Base-by-base conservation (phyloP, 2,888 invertebrate species). In the Patella caerulea region DNA sequence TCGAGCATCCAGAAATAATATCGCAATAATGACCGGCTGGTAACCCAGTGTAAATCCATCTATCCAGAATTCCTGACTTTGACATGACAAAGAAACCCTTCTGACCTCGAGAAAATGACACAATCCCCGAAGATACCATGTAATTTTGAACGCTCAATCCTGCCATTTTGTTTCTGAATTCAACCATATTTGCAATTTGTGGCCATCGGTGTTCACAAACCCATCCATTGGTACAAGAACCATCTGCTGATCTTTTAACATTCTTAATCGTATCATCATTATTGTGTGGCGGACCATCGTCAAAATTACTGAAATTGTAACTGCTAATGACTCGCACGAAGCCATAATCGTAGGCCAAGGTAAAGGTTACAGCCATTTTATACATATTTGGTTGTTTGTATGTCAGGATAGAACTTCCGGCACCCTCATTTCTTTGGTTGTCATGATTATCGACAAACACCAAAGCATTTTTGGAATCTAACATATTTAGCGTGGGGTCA, bases 381-480 rank as follows among this genome's bases (percentile, higher is more conserved):
- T 92, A 92, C 53, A 85, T 79, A 53, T 81, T 76, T 24, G 85
- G 82, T 9, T 80, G 76, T 77, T 84, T 79, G 79, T 82, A 83
- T 2, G 87, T 88, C 2, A 88, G 72, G 59, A 86, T 76, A 45
- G 74, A 77, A 0, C 82, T 83, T 17, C 86, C 86, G 3, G 83
- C 84, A 34, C 34, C 34, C 34, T 34, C 34, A 0, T 83, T 82
- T 86, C 97, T 93, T 90, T 97, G 96, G 88, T 95, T 96, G 90
- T 98, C 97, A 88, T 98, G 97, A 91, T 98, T 97, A 88, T 97
- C 97, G 75, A 97, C 94, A 88, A 97, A 97, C n/a, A 95, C 94
- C 0, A 96, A 87, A 2, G 96, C 94, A 71, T 85, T 93, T 0
- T 70, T 78, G 17, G 84, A 83, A n/a, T 83, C 82, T 11, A 87